Conservation (phyloP, 2,797 vertebrate species). For the Tamandua tetradactyla region DNA sequence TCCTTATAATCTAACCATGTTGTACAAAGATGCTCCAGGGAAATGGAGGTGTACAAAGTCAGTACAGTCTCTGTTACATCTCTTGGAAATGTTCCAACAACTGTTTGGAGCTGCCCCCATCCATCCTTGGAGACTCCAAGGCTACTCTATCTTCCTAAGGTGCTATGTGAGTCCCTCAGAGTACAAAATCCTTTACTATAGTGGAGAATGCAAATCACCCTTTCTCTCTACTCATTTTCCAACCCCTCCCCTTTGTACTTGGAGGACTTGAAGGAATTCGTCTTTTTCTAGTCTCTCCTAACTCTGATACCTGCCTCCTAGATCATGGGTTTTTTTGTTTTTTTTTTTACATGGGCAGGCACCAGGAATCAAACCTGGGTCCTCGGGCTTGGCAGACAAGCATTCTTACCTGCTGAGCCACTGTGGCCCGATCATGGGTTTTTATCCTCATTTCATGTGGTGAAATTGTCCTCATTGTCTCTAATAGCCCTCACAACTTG, state of each 20-base stretch:
- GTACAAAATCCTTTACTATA: not conserved
- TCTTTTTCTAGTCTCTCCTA: not conserved
- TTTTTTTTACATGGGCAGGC: not conserved
- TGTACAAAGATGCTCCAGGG: not conserved
- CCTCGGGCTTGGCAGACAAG: no score
- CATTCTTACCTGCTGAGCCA: no score
- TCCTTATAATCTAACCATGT: not conserved
- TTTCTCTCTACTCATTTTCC: not conserved
- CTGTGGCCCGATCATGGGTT: no score
- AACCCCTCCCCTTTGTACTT: not conserved
- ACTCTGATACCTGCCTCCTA: not conserved
- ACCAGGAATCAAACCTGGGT: no score
- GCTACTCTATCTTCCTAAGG: not conserved
- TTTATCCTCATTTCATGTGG: not conserved
- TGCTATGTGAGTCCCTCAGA: not conserved
- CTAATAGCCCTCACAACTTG: not conserved
- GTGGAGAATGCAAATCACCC: not conserved
- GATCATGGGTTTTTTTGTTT: not conserved
- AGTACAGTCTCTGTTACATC: not conserved
- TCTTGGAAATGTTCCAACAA: not conserved
- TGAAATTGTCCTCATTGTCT: not conserved
- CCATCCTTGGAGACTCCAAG: not conserved
- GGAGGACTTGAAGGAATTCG: not conserved
- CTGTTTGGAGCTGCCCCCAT: not conserved
- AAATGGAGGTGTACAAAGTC: not conserved